Base-by-base conservation (phyloP, 2,888 invertebrate species). In the Dione juno region DNA sequence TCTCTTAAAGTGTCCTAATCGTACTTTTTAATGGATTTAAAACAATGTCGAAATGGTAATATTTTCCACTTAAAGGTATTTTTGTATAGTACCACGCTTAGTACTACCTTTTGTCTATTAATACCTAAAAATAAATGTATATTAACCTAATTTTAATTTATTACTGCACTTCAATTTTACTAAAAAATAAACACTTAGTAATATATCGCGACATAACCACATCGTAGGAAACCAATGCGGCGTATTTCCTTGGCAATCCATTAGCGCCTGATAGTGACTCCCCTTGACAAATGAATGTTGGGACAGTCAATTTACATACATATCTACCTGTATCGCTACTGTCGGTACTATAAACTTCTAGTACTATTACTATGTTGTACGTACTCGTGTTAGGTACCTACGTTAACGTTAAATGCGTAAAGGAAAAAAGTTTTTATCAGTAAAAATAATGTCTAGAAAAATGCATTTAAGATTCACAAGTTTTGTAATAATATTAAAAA, bases 241-340 rank as follows among this genome's bases (percentile, higher is more conserved):
- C 61, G 13, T 35, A 37, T 63, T 63, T 68, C 63, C 61, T 68
- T 63, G 68, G 53, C 68, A 68, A 68, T 61, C 37, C 61, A 63
- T 68, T 68, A 68, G 45, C 63, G 53, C 59, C 14, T 61, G 58
- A 67, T 59, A 67, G 41, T 35, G 52, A 52, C 53, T 61, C n/a
- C 59, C 50, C 43, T 57, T 37, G 66, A 53, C 61, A 37, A 68
- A 53, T 35, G 43, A 35, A 48, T 48, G 48, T 50, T 50, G 48
- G 48, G 37, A 37, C 37, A 45, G 43, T 16, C 50, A 16, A 63
- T 63, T 63, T 50, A 50, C 63, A 63, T 63, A 63, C 14, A 63
- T 63, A 63, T 63, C 37, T 48, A 50, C 37, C 50, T 13, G 37
- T 63, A 63, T 19, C n/a, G 37, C 35, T 21, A 52, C 28, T 13